These are phyloP conservation scores for Pachyrhynchus sulphureomaculatus DNA, from an alignment of 1,140 invertebrate species.

Conservation along the genomic window DNA sequence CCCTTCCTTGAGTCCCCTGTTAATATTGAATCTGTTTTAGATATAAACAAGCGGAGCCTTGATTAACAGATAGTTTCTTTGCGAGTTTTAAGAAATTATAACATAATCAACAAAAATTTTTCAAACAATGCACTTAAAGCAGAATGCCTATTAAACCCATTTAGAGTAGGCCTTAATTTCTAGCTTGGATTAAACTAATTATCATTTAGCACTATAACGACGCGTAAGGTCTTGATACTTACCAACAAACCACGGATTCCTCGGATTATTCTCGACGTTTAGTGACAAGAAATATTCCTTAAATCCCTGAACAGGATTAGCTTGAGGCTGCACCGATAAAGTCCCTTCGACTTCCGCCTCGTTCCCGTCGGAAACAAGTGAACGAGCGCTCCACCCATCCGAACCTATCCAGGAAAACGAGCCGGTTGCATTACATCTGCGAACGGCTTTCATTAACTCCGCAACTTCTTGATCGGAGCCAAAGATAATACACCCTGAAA, in stretches of 20 bases:
- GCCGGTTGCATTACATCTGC: conserved; percentile 83
- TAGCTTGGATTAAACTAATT: too few species aligned
- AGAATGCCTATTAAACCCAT: too few species aligned
- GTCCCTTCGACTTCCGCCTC: conserved; percentile 89
- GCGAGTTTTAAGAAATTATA: too few species aligned
- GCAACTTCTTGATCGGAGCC: conserved; percentile 96
- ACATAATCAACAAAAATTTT: too few species aligned
- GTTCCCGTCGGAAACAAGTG: conserved; percentile 85
- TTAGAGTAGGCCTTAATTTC: too few species aligned
- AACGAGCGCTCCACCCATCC: conserved; percentile 87
- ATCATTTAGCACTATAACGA: too few species aligned
- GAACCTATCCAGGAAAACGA: conserved; percentile 93
- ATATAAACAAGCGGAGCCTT: too few species aligned
- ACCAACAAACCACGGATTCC: conserved; percentile 95
- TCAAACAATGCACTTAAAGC: too few species aligned
- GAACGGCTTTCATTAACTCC: conserved; percentile 87
- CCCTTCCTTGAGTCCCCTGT: too few species aligned
- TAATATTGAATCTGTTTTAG: too few species aligned
- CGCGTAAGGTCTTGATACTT: conserved; percentile 30
- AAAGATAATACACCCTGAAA: conserved; percentile 89
- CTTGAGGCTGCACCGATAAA: conserved; percentile 86
- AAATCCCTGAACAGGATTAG: conserved; percentile 83
- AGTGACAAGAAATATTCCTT: conserved; percentile 85
- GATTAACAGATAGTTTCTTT: too few species aligned
- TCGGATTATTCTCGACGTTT: conserved; percentile 80